Conservation (phyloP, 2,797 vertebrate genomes). For the Myiotriccus ornatus region DNA sequence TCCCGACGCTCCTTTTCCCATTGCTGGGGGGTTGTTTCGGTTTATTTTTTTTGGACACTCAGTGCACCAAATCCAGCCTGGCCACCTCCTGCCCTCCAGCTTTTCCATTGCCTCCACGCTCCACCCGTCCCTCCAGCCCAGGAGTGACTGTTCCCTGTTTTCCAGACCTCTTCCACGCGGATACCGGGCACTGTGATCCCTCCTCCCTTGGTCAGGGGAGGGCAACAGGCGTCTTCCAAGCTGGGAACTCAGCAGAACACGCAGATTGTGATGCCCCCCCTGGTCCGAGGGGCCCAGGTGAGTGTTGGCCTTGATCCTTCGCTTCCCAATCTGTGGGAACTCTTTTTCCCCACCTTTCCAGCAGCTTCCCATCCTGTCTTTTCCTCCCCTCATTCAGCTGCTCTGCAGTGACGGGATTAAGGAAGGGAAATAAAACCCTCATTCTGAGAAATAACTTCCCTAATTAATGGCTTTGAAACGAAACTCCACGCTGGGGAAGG, state of each 20-base stretch:
- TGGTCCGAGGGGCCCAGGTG: conserved; percentile 96
- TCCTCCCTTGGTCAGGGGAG: conserved; percentile 93
- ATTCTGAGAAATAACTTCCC: not conserved
- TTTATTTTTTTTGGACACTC: not conserved
- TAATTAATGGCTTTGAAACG: not conserved
- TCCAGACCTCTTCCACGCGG: conserved; percentile 84
- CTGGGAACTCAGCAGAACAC: conserved; percentile 82
- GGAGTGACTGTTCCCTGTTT: not conserved
- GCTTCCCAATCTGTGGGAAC: not conserved
- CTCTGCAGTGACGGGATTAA: not conserved
- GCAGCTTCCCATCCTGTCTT: not conserved
- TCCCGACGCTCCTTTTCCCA: not conserved
- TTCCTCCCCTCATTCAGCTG: not conserved
- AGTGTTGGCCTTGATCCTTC: not conserved
- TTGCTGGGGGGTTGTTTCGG: too few relatives aligned
- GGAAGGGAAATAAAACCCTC: not conserved
- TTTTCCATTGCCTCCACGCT: not conserved
- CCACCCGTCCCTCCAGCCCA: not conserved
- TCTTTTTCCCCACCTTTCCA: not conserved
- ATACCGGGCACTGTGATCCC: conserved; percentile 90
- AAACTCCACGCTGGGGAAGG: not conserved
- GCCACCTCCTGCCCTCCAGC: not conserved
- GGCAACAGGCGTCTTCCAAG: conserved; percentile 87
- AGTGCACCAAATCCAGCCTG: not conserved
- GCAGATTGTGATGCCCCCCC: conserved; percentile 93